Conservation (phyloP, 2,797 vertebrate genomes). For the Labroides dimidiatus region DNA sequence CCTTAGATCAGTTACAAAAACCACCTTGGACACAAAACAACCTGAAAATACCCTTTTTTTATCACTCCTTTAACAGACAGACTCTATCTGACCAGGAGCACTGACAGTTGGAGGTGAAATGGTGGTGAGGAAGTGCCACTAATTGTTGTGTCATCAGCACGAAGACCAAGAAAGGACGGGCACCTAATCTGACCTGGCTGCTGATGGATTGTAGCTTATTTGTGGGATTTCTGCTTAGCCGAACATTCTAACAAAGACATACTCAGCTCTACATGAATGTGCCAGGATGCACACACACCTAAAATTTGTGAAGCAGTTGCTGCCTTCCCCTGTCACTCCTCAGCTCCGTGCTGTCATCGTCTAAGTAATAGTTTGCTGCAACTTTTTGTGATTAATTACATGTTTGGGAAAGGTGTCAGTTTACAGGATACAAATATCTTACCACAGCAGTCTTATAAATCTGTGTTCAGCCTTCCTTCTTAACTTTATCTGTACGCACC, state of each 20-base stretch:
- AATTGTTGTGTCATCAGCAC: conserved; percentile 81
- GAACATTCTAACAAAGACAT: conserved; percentile 46
- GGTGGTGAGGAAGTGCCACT: conserved; percentile 88
- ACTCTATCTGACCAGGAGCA: conserved; percentile 81
- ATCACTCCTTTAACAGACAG: conserved; percentile 88
- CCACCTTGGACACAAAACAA: conserved; percentile 72
- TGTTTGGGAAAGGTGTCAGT: conserved; percentile 64
- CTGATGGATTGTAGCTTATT: conserved; percentile 70
- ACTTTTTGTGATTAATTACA: conserved; percentile 69
- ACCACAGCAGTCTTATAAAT: conserved; percentile 58
- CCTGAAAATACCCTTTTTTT: conserved; percentile 72
- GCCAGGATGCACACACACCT: conserved; percentile 8
- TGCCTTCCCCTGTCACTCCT: conserved; percentile 48
- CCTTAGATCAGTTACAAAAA: conserved; percentile 79
- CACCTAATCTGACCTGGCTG: conserved; percentile 85
- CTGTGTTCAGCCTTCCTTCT: conserved; percentile 32
- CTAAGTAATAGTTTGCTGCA: conserved; percentile 58
- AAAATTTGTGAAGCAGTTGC: conserved; percentile 34
- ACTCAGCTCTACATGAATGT: neutral
- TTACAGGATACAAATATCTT: conserved; percentile 49
- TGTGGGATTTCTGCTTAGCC: conserved; percentile 58
- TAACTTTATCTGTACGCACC: conserved; percentile 34
- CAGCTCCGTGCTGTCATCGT: conserved; percentile 55
- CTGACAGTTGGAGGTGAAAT: conserved; percentile 84
- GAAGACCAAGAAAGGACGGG: conserved; percentile 72